Evolutionary conservation across 2,888 invertebrate species (phyloP).

Genomic region (Xanthia icteritia): DNA sequence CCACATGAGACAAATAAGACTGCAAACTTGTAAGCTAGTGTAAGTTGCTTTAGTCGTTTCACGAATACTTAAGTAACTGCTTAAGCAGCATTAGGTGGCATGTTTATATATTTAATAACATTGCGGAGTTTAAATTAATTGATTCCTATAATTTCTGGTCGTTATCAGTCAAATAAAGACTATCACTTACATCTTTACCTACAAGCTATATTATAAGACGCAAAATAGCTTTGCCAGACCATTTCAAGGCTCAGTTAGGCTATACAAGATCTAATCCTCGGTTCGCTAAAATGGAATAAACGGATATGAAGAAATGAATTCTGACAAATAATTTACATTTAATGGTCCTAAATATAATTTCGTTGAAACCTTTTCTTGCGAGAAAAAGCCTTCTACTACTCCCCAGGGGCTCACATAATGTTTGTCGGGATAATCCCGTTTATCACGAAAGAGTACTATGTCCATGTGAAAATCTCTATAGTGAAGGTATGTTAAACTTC

Average conservation of each 20-base stretch:
- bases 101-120: neutral
- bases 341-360: conserved; percentile 31
- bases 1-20: conserved; percentile 45
- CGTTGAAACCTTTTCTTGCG: conserved; percentile 35
- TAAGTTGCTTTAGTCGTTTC: conserved; percentile 1
- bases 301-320: conserved; percentile 19
- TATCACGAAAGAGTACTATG: neutral
- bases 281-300: conserved; percentile 24
- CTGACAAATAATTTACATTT: conserved; percentile 36
- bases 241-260: neutral
- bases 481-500: neutral
- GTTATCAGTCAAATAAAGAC: neutral
- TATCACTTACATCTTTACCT: neutral
- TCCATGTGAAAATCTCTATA: conserved; percentile 22
- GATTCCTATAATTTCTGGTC: neutral
- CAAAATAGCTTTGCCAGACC: neutral
- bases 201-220: neutral
- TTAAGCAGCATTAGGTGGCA: conserved; percentile 7
- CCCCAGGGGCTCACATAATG: conserved; percentile 24
- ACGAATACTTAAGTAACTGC: conserved; percentile 29
- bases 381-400: neutral
- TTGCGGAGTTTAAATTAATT: neutral
- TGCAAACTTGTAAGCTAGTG: conserved; percentile 30
- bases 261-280: neutral
- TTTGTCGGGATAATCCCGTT: conserved; percentile 28